Base-by-base conservation (phyloP, 2,113 vertebrate species). In the Sylvia atricapilla region DNA sequence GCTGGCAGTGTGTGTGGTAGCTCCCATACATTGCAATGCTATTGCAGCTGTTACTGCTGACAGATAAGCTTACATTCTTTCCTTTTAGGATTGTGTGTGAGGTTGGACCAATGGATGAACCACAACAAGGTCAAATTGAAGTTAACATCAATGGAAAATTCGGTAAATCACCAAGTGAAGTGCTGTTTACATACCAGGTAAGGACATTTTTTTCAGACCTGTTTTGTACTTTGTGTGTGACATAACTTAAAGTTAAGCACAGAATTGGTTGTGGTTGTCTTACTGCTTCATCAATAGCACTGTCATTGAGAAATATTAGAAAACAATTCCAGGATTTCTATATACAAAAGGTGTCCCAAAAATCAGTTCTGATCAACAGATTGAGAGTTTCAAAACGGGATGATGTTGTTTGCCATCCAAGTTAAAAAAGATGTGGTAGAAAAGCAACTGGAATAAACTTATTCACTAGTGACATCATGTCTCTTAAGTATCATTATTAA, bases 181-280 rank as follows among this genome's bases (percentile, higher is more conserved):
- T 98, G 41, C 95, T 89, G 44, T 98, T 98, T 94, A 98, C 96
- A 35, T 98, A 98, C 78, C 98, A 98, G 96, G 98, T 98, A 69
- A 94, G 97, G 43, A 6, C 52, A 39, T 62, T 77, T 84, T 86
- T 96, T 96, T 84, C 47, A 62, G 28, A 62, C 6, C 28, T 72
- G 4, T 20, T 62, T 89, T 87, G 72, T 56, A 58, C 22, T 17
- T 78, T 27, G 8, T 68, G 5, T 37, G 11, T 70, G 27, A 41
- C 21, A 62, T 46, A 31, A 80, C 22, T 78, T 83, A 50, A 50
- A 79, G 22, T 86, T 77, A 58, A 86, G 52, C 25, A n/a, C 15
- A 52, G 56, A 66, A 66, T 49, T 0, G 0, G 7, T 19, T 84
- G 6, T 58, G 24, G 64, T 90, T 88, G 28, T 28, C n/a, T 60